Evolutionary conservation across 2,113 vertebrate genomes (phyloP).

Genomic region (Microcebus lehilahytsara): DNA sequence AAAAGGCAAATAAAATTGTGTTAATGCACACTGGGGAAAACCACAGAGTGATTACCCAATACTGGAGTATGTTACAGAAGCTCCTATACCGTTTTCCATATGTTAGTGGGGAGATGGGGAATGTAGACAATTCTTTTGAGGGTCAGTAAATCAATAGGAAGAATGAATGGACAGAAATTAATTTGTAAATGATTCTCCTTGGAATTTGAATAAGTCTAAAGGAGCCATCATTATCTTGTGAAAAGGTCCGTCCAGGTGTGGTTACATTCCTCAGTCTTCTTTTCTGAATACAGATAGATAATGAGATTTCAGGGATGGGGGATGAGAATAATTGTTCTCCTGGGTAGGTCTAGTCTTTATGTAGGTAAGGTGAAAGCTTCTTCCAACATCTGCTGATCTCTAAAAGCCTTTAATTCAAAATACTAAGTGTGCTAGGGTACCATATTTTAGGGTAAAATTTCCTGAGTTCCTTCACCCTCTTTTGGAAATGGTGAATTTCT

Average conservation of each 20-base stretch:
- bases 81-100: background rate
- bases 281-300: background rate
- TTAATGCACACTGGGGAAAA: background rate
- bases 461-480: background rate
- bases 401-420: background rate
- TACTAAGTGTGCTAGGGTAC: background rate
- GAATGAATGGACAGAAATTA: background rate
- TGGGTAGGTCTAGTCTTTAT: background rate
- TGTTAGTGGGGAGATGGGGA: background rate
- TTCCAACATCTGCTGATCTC: background rate
- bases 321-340: background rate
- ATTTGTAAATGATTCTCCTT: background rate
- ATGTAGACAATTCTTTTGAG: background rate
- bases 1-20: background rate
- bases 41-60: background rate
- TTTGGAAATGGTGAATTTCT: background rate
- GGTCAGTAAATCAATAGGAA: background rate
- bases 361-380: background rate
- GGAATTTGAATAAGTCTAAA: background rate
- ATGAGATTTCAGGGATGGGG: background rate
- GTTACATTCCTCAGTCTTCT: background rate
- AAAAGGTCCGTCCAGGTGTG: background rate
- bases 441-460: background rate
- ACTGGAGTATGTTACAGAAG: background rate
- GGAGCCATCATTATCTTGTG: background rate